Conservation (phyloP, 2,113 vertebrate genomes). For the Podarcis muralis region DNA sequence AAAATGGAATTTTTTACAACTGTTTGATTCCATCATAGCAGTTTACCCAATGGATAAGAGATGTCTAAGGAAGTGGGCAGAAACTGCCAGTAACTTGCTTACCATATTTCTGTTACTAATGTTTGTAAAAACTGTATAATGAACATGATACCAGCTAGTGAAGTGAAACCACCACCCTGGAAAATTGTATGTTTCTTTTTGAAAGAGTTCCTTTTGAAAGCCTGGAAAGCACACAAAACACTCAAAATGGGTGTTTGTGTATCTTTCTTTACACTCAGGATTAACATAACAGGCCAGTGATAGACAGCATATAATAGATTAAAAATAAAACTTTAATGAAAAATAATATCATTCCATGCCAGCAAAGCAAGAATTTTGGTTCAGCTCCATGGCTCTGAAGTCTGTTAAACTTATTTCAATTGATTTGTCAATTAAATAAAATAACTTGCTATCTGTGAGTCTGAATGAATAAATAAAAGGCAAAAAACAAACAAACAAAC, state of each 20-base stretch:
- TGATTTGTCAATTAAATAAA: constrained; percentile 37
- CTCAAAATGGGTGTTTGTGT: fast-evolving
- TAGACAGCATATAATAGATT: background rate
- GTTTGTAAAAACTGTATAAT: background rate
- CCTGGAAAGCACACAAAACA: too few relatives aligned
- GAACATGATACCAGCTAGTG: background rate
- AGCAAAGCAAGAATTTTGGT: background rate
- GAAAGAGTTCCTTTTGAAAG: too few relatives aligned
- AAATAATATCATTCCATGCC: background rate
- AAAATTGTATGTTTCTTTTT: too few relatives aligned
- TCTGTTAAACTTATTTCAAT: constrained; percentile 32
- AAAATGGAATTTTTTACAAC: background rate
- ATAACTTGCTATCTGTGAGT: background rate
- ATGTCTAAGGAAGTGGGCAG: background rate
- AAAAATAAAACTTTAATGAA: constrained; percentile 1
- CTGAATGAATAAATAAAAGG: constrained; percentile 7
- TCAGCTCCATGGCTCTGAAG: background rate
- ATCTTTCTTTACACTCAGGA: background rate
- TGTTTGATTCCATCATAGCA: background rate
- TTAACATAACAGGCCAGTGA: background rate
- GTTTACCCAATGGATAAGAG: background rate
- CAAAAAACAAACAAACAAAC: background rate
- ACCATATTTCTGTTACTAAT: background rate
- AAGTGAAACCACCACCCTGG: background rate
- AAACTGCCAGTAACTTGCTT: background rate